Evolutionary conservation across 2,888 invertebrate species (phyloP), one percentile per base, ranked within the genome.

Genomic region (Synanthedon myopaeformis): DNA sequence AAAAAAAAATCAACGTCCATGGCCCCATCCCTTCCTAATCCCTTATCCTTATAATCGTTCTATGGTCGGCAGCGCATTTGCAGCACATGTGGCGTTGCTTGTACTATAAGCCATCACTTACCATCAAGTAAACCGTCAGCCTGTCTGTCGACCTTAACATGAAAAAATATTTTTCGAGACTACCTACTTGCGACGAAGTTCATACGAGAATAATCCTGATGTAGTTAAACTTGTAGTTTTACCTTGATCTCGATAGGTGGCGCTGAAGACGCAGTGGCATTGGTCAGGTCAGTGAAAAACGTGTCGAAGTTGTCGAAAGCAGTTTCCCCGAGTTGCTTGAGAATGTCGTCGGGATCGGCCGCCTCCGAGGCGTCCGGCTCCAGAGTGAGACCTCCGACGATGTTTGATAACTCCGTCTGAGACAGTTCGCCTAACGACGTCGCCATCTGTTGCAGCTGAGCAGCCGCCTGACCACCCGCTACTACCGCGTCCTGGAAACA

Each of bases 221-320:
- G 0, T 28, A 6, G 28, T 5, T 2, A 6, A 0, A 8, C 6
- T 28, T 8, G 28, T 10, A 35, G 35, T 35, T 76, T 73, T 74
- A 92, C 93, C 90, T 93, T 93, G 69, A 93, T 92, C 74, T 92
- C 92, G 63, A 91, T 74, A 58, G 83, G 85, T 52, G 85, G 86
- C 54, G 74, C 82, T 52, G 70, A 66, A 59, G 94, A 92, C 63
- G 95, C 95, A 52, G 84, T 85, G 42, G 91, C 89, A 60, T 90
- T 89, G 51, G 93, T 93, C 67, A 94, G 89, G 76, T 94, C 94
- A 57, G 93, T 92, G 65, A 94, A 90, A 70, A 94, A 91, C 62
- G 92, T 93, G 70, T 96, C 96, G 64, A 96, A 91, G 76, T 90
- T 90, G 61, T 96, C 96, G 70, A 96, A 96, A 56, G 94, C 92